Conservation (phyloP, 2,113 vertebrate species). For the Progne subis region DNA sequence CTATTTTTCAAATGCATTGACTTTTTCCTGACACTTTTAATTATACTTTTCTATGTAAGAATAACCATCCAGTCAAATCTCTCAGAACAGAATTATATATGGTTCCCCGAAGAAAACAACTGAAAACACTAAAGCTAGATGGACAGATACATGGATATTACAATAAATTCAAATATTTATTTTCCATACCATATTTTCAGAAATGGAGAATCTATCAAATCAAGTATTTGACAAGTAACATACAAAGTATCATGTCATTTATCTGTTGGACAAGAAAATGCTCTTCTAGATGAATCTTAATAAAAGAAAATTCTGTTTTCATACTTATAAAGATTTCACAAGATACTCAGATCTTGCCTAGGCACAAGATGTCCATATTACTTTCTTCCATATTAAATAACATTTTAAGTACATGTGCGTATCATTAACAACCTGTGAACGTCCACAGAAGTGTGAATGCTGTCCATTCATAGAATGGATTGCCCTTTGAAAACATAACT, state of each 20-base stretch:
- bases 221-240: neutral
- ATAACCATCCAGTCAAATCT: neutral
- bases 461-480: neutral
- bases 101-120: neutral
- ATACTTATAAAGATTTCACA: neutral
- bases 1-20: slow-evolving; percentile 16
- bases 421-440: neutral
- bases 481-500: neutral
- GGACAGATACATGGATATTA: slow-evolving; percentile 9
- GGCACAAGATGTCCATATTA: neutral
- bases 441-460: neutral
- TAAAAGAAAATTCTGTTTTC: neutral
- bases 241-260: neutral
- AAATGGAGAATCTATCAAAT: slow-evolving; percentile 10
- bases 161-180: neutral
- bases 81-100: neutral
- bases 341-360: neutral
- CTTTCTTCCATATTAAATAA: neutral
- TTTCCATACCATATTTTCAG: neutral
- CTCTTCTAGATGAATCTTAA: neutral
- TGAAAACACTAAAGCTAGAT: slow-evolving; percentile 5
- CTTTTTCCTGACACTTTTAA: slow-evolving; percentile 38
- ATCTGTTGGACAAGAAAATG: neutral
- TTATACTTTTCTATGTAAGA: slow-evolving; percentile 10
- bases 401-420: neutral